A percentile compares a stretch with the other conserved stretches of the same genome.
Conservation (phyloP, 2,888 invertebrate genomes). For the Resseliella maxima region DNA sequence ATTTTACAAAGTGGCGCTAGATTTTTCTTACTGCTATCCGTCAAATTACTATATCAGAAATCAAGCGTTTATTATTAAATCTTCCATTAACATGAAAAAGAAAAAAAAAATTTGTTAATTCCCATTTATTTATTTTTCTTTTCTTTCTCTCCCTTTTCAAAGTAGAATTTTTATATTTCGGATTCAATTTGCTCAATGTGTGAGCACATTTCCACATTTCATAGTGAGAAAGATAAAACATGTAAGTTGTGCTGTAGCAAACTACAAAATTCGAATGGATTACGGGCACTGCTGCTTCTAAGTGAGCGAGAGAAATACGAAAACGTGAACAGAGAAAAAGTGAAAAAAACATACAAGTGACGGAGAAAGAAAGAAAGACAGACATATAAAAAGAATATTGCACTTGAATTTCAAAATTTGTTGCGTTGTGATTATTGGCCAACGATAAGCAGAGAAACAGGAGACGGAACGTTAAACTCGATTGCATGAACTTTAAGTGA, state of each 20-base stretch:
- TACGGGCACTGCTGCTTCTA: background rate
- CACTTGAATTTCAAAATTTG: slow-evolving; percentile 27
- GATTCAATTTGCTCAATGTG: background rate
- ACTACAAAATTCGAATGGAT: background rate
- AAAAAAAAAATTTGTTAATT: background rate
- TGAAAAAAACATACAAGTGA: background rate
- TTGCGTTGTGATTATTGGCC: slow-evolving; percentile 27
- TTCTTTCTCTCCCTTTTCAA: background rate
- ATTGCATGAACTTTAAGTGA: slow-evolving; percentile 25
- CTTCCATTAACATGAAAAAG: background rate
- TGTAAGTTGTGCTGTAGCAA: background rate
- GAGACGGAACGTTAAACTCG: background rate
- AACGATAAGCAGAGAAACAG: slow-evolving; percentile 11
- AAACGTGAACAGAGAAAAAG: background rate
- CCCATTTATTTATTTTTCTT: background rate
- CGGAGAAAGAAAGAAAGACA: background rate
- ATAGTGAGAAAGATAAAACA: background rate
- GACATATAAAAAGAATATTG: background rate
- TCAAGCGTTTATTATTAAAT: background rate
- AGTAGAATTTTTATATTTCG: background rate
- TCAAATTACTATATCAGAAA: background rate
- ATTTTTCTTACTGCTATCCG: background rate
- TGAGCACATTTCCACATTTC: slow-evolving; percentile 25
- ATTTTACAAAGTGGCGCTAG: background rate
- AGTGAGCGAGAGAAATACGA: background rate